A percentile compares a stretch with the other conserved stretches of the same genome.
phyloP scores from a whole-genome alignment of 2,888 invertebrate species.

The Campoletis raptor region DNA sequence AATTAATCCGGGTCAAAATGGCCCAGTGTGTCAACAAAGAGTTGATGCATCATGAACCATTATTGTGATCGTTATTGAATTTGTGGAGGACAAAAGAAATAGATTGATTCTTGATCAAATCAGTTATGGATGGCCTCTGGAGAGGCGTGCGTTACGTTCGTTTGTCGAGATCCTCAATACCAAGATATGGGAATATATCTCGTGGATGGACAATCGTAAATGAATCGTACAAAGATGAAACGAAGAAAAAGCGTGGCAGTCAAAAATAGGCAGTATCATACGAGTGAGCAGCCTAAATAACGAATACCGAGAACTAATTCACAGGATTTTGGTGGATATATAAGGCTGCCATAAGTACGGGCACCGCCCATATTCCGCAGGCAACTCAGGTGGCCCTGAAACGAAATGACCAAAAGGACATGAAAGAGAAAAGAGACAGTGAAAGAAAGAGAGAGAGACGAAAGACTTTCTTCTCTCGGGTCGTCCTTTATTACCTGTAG shows the following conservation, averaged over 20 bases:
- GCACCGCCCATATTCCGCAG: slow-evolving; percentile 70
- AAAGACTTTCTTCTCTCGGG: slow-evolving; percentile 48
- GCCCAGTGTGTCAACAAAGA: too few species aligned
- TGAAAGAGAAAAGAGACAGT: slow-evolving; percentile 9
- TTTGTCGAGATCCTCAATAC: background rate
- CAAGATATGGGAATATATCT: background rate
- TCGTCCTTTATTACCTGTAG: slow-evolving; percentile 35
- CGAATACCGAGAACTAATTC: slow-evolving; percentile 79
- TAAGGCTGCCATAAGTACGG: slow-evolving; percentile 37
- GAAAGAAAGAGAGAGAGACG: background rate
- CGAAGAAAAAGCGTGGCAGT: slow-evolving; percentile 32
- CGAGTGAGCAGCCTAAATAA: slow-evolving; percentile 64
- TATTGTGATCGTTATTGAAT: background rate
- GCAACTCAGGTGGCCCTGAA: slow-evolving; percentile 67
- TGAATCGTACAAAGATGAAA: slow-evolving; percentile 4
- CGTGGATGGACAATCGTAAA: background rate
- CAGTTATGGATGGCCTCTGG: background rate
- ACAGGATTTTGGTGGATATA: slow-evolving; percentile 62
- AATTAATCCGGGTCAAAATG: background rate
- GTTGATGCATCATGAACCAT: background rate
- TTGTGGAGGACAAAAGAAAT: background rate
- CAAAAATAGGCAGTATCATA: slow-evolving; percentile 13
- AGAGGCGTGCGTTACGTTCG: slow-evolving; percentile 26
- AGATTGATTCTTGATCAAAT: background rate
- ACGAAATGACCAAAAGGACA: slow-evolving; percentile 28